Evolutionary conservation across 2,888 invertebrate species (phyloP).

Genomic region (Tineola bisselliella): DNA sequence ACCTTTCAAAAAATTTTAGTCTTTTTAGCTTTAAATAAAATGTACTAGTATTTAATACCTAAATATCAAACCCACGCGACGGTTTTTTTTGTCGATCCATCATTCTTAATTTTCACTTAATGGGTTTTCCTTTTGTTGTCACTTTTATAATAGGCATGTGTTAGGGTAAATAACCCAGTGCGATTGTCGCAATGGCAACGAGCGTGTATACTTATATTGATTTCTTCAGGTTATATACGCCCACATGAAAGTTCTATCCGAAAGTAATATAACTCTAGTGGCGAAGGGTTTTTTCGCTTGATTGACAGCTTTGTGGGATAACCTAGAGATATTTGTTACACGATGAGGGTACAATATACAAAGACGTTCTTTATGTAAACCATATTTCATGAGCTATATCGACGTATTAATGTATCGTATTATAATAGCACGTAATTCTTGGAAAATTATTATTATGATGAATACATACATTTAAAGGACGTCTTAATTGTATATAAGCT

Average conservation of each 20-base stretch:
- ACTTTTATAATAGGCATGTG: not conserved
- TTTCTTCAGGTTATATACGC: constrained; percentile 20
- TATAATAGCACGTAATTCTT: too few species aligned
- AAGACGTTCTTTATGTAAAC: not conserved
- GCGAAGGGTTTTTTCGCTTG: constrained; percentile 34
- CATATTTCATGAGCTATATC: not conserved
- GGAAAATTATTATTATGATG: too few species aligned
- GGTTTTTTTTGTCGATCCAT: not conserved
- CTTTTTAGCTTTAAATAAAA: too few species aligned
- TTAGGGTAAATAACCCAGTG: constrained; percentile 13
- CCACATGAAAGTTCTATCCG: not conserved
- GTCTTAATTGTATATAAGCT: not conserved
- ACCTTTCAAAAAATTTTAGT: too few species aligned
- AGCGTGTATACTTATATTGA: constrained; percentile 26
- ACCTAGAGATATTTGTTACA: not conserved
- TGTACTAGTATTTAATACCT: too few species aligned
- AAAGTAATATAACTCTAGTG: constrained; percentile 23
- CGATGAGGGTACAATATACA: not conserved
- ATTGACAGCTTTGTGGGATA: constrained; percentile 36
- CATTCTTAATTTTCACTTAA: constrained; percentile 6
- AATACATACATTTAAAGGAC: too few species aligned
- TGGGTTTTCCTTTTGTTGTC: constrained; percentile 3
- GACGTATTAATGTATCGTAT: too few species aligned
- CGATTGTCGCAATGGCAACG: constrained; percentile 28
- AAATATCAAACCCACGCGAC: not conserved